Percentiles rank a stretch among this genome's conserved stretches.
Evolutionary conservation across 2,888 invertebrate species (phyloP).

Genomic region (Caenorhabditis wallacei): DNA sequence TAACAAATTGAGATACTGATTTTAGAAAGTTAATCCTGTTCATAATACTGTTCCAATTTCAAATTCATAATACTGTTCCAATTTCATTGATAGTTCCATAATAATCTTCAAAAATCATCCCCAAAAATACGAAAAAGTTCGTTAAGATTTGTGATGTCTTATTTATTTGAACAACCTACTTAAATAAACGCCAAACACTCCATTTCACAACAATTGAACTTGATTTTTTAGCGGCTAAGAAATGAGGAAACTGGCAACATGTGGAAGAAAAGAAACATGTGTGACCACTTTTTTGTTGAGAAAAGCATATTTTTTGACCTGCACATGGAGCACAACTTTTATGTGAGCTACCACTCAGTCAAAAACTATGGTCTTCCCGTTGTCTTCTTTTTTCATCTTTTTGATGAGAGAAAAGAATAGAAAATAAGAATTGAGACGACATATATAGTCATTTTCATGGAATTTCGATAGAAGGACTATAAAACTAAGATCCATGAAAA

Average conservation of each 20-base stretch:
- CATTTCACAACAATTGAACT: constrained; percentile 17
- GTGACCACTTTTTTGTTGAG: constrained; percentile 32
- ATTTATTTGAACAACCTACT: constrained; percentile 35
- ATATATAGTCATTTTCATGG: background rate
- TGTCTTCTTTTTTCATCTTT: constrained; percentile 20
- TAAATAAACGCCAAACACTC: constrained; percentile 5
- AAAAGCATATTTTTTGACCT: constrained; percentile 57
- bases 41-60: too few relatives aligned
- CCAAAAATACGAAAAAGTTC: background rate
- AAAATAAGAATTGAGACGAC: background rate
- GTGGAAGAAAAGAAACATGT: constrained; percentile 42
- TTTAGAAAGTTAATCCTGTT: too few relatives aligned
- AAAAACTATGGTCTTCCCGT: constrained; percentile 34
- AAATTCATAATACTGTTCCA: too few relatives aligned
- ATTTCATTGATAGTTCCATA: background rate
- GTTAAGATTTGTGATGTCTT: constrained; percentile 30
- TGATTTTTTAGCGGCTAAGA: background rate
- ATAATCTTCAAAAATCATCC: constrained; percentile 1
- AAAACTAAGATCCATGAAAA: background rate
- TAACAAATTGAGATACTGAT: too few relatives aligned
- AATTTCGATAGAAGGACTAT: background rate
- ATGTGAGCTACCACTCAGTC: constrained; percentile 49
- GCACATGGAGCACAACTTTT: constrained; percentile 47
- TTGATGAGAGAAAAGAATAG: constrained; percentile 28
- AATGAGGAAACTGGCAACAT: constrained; percentile 41